A percentile compares a stretch with the other conserved stretches of the same genome.
These are phyloP conservation scores for Indri indri DNA, from an alignment of 2,113 vertebrate genomes.

Conservation along the genomic window DNA sequence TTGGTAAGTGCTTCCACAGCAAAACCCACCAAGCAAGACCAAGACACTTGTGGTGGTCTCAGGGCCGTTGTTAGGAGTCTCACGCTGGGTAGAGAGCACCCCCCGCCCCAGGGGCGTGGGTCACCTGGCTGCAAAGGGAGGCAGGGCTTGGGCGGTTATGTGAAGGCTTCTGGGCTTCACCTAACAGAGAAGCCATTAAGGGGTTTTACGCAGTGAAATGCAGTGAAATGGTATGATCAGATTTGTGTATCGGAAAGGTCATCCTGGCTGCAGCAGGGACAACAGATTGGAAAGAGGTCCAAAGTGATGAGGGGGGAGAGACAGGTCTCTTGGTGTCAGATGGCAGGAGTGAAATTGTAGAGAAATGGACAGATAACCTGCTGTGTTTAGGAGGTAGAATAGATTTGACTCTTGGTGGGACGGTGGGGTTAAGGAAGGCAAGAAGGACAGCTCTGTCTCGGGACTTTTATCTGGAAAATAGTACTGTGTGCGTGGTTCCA, in stretches of 20 bases:
- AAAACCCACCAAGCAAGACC: neutral
- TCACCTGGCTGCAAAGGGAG: neutral
- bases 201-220: neutral
- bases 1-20: neutral
- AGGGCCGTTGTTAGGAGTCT: no score
- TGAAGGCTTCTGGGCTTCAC: neutral
- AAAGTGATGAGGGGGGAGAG: neutral
- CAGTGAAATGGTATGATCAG: neutral
- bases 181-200: neutral
- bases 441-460: no score
- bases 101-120: neutral
- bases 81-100: no score
- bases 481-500: neutral
- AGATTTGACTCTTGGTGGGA: neutral
- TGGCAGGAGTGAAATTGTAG: neutral
- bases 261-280: neutral
- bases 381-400: fast-evolving
- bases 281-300: neutral
- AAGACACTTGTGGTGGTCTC: neutral
- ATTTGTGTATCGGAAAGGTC: neutral
- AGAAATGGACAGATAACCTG: neutral
- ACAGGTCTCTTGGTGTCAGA: fast-evolving
- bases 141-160: no score
- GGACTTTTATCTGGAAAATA: neutral
- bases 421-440: neutral